Evolutionary conservation across 2,113 vertebrate genomes (phyloP), one percentile per base, ranked within the genome.

Genomic region (Gopherus flavomarginatus): DNA sequence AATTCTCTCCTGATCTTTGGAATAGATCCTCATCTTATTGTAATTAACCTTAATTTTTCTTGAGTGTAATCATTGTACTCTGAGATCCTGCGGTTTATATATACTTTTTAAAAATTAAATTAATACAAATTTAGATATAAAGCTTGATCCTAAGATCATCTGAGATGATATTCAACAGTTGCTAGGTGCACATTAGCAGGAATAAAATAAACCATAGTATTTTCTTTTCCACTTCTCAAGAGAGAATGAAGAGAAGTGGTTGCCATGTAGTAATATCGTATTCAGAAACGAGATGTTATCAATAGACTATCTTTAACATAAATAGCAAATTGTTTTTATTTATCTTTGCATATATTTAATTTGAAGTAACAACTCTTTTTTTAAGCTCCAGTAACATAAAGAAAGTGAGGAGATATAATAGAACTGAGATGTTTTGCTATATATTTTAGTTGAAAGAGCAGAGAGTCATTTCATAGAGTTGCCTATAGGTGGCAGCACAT

Each of bases 401-500:
- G 56, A 47, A 83, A 19, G 13, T 12, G 42, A 9, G 27, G 88
- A 11, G 83, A 16, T 52, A 59, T 24, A n/a, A 42, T 53, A 90
- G 50, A 17, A 8, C 53, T 56, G 4, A 42, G 31, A 27, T 6
- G 56, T 90, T 78, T 27, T 94, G 22, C 0, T 0, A 1, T 5
- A 4, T 50, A n/a, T 5, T 59, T 16, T 4, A 4, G 22, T 4
- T 42, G 54, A 57, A 69, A 86, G 79, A 94, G 65, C 14, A 83
- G 59, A 11, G 53, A 69, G 69, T 88, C 42, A n/a, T 95, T 96
- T 86, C 59, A 5, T 5, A 42, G 27, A 81, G 1, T 29, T 31
- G 90, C 95, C 98, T 86, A 95, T 95, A 98, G 98, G 97, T 98
- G 98, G 98, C 98, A 97, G 98, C 97, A 97, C 96, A n/a, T 4